phyloP scores from a whole-genome alignment of 2,888 invertebrate genomes.

The Noctuana brunneofusca region DNA sequence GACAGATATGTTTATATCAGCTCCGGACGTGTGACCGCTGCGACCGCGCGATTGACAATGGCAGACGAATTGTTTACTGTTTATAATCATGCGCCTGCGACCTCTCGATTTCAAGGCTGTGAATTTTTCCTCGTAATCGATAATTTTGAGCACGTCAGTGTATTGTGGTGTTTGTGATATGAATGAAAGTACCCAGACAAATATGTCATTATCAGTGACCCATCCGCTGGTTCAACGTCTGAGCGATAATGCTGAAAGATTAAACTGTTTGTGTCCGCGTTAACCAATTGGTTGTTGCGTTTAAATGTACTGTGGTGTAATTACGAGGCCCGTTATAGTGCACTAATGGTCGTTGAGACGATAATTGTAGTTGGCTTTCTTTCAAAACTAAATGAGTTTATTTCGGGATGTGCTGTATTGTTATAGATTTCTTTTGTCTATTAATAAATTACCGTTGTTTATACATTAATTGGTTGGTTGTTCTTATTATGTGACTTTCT shows the following conservation, averaged over 20 bases:
- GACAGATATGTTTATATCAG: not conserved
- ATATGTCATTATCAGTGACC: slow-evolving; percentile 55
- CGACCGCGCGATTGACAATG: slow-evolving; percentile 48
- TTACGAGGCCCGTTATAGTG: slow-evolving; percentile 1
- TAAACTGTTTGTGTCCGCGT: slow-evolving; percentile 23
- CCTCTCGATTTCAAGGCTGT: slow-evolving; percentile 56
- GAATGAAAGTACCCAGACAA: slow-evolving; percentile 53
- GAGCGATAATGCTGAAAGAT: slow-evolving; percentile 42
- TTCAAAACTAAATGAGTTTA: slow-evolving; percentile 21
- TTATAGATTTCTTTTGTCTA: not conserved
- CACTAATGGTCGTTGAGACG: slow-evolving; percentile 9
- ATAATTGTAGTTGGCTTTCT: slow-evolving; percentile 4
- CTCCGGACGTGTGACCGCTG: slow-evolving; percentile 38
- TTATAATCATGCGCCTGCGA: slow-evolving; percentile 51
- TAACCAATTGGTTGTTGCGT: slow-evolving; percentile 5
- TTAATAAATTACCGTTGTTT: not conserved
- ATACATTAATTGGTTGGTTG: not conserved
- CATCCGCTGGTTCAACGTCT: slow-evolving; percentile 40
- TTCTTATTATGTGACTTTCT: not conserved
- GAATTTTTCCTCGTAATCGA: slow-evolving; percentile 49
- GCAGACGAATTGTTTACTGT: slow-evolving; percentile 38
- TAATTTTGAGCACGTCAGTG: slow-evolving; percentile 51
- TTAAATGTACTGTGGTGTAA: slow-evolving; percentile 8
- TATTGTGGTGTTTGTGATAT: slow-evolving; percentile 43
- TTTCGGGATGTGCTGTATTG: not conserved